These are phyloP conservation scores for Avahi laniger DNA, from an alignment of 2,797 vertebrate genomes.

Conservation along the genomic window DNA sequence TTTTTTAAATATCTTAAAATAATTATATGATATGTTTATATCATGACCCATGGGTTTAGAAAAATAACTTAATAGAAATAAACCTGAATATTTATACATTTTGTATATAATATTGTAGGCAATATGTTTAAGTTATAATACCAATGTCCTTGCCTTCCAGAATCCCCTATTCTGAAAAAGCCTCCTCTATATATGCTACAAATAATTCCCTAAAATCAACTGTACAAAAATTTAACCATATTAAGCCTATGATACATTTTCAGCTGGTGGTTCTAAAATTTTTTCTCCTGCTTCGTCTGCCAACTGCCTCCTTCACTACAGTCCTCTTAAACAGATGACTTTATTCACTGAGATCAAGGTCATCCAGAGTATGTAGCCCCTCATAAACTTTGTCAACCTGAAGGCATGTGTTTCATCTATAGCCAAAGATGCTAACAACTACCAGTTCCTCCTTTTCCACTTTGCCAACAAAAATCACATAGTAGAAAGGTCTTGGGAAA, in stretches of 20 bases:
- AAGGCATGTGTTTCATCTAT: neutral
- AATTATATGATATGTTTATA: slow-evolving; percentile 30
- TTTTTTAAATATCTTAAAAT: slow-evolving; percentile 47
- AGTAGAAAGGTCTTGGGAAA: slow-evolving; percentile 17
- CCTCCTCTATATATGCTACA: neutral
- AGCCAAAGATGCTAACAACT: neutral
- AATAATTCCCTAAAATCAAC: slow-evolving; percentile 22
- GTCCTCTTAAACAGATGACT: neutral
- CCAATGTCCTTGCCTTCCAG: neutral
- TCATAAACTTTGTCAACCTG: neutral
- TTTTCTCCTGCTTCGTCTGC: neutral
- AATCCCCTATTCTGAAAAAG: slow-evolving; percentile 28
- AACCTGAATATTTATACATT: neutral
- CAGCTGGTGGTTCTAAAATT: neutral
- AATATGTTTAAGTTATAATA: neutral
- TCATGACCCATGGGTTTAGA: neutral
- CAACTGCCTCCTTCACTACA: neutral
- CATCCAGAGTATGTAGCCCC: neutral
- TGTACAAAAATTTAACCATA: neutral
- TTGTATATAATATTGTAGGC: neutral
- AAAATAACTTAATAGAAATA: neutral
- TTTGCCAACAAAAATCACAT: slow-evolving; percentile 30
- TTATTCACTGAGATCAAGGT: slow-evolving; percentile 13
- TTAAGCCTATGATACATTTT: neutral
- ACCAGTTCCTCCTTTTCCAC: neutral